A percentile compares a stretch with the other conserved stretches of the same genome.
Evolutionary conservation across 2,113 vertebrate species (phyloP).

Genomic region (Lanius ludovicianus): DNA sequence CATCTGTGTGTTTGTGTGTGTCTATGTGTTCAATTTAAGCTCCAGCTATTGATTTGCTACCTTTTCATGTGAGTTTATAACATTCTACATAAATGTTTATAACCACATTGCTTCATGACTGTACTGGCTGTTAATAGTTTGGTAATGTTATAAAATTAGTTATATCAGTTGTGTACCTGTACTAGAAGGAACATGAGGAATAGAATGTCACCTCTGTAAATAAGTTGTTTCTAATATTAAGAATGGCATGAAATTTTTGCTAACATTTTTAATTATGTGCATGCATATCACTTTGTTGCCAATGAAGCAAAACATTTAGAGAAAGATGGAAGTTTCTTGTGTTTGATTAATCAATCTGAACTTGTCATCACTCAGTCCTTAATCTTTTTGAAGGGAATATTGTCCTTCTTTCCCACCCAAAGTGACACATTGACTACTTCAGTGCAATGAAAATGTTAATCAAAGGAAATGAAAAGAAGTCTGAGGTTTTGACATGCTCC

Average conservation of each 20-base stretch:
- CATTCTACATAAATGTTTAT: neutral
- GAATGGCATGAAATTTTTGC: neutral
- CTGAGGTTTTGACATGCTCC: neutral
- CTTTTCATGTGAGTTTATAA: neutral
- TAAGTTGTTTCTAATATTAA: neutral
- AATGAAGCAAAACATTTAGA: neutral
- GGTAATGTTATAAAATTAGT: neutral
- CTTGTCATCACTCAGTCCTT: neutral
- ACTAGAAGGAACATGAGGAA: neutral
- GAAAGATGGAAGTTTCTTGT: neutral
- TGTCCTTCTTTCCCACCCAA: neutral
- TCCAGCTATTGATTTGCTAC: neutral
- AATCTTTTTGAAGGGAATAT: neutral
- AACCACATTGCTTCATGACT: neutral
- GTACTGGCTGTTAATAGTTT: neutral
- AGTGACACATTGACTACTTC: neutral
- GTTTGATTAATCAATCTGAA: neutral
- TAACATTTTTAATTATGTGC: neutral
- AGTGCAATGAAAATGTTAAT: neutral
- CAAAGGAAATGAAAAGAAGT: neutral
- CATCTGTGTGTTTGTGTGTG: neutral
- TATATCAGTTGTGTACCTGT: neutral
- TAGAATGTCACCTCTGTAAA: neutral
- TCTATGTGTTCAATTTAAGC: neutral
- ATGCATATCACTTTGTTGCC: neutral